Evolutionary conservation across 2,113 vertebrate genomes (phyloP).

Genomic region (Perccottus glenii): DNA sequence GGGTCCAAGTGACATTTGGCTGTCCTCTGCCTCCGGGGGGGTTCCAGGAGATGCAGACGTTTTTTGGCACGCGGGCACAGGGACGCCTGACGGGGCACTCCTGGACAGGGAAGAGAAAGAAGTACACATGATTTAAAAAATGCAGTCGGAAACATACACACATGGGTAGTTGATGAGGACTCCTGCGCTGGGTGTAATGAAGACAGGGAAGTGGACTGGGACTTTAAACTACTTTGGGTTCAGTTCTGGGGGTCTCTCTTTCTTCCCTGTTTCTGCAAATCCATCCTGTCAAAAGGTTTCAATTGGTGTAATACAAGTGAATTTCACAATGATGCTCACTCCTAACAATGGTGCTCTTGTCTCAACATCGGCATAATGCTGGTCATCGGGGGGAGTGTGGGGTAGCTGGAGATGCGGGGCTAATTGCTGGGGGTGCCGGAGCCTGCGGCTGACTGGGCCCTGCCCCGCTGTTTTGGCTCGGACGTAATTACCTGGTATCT

Average conservation of each 20-base stretch:
- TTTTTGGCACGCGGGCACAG: conserved; percentile 74
- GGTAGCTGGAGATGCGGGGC: conserved; percentile 45
- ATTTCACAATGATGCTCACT: background rate
- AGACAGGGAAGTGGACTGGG: too few relatives aligned
- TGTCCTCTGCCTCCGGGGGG: conserved; percentile 70
- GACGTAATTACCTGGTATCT: conserved; percentile 66
- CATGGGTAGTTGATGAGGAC: conserved; percentile 21
- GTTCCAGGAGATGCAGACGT: conserved; percentile 74
- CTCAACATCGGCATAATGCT: conserved; percentile 51
- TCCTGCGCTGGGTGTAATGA: too few relatives aligned
- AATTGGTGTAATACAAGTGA: too few relatives aligned
- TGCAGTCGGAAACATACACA: conserved; percentile 53
- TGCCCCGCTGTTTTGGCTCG: conserved; percentile 60
- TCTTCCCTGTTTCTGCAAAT: too few relatives aligned
- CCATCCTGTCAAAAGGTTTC: too few relatives aligned
- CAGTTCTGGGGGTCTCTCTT: background rate
- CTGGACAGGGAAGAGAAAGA: conserved; percentile 71
- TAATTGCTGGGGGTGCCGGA: conserved; percentile 64
- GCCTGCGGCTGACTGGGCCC: conserved; percentile 32
- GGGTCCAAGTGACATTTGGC: conserved; percentile 78
- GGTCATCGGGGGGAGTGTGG: conserved; percentile 43
- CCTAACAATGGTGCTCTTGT: background rate
- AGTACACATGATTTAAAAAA: conserved; percentile 56
- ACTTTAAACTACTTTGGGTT: too few relatives aligned
- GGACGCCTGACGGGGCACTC: conserved; percentile 70